These are phyloP conservation scores for Vireo griseus DNA, from an alignment of 2,797 vertebrate genomes.

Conservation along the genomic window DNA sequence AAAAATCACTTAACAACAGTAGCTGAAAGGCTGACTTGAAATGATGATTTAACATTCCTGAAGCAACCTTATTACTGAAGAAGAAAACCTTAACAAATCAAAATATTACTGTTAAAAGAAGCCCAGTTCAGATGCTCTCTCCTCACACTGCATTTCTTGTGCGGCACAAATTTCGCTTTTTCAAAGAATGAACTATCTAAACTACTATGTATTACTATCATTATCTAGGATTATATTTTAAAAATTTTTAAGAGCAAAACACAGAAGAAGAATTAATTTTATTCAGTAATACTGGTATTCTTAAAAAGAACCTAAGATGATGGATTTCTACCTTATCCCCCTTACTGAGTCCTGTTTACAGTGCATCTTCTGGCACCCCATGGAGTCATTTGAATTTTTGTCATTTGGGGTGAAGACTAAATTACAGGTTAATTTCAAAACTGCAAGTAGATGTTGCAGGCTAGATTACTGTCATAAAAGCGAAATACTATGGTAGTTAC, in stretches of 20 bases:
- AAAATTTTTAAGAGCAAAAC: background rate
- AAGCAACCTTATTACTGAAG: background rate
- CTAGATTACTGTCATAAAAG: conserved; percentile 78
- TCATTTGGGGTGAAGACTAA: conserved; percentile 85
- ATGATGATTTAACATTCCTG: background rate
- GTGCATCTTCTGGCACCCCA: conserved; percentile 79
- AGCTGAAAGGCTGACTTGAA: background rate
- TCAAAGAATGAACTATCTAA: background rate
- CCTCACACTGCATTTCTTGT: background rate
- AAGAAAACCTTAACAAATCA: background rate
- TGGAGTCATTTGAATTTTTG: conserved; percentile 83
- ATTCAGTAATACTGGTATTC: conserved; percentile 33
- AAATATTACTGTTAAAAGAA: background rate
- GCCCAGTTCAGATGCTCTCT: background rate
- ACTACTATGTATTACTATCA: background rate
- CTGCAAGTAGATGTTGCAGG: conserved; percentile 78
- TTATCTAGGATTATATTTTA: conserved; percentile 31
- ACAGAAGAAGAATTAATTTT: conserved; percentile 42
- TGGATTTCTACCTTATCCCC: conserved; percentile 63
- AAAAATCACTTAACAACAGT: background rate
- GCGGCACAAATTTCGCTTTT: conserved; percentile 1
- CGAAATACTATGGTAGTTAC: conserved; percentile 73
- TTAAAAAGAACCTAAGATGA: conserved; percentile 50
- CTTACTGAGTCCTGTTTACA: conserved; percentile 76
- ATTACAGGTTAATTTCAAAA: conserved; percentile 85